A percentile compares a stretch with the other conserved stretches of the same genome.
Evolutionary conservation across 2,113 vertebrate genomes (phyloP).

Genomic region (Scophthalmus maximus): DNA sequence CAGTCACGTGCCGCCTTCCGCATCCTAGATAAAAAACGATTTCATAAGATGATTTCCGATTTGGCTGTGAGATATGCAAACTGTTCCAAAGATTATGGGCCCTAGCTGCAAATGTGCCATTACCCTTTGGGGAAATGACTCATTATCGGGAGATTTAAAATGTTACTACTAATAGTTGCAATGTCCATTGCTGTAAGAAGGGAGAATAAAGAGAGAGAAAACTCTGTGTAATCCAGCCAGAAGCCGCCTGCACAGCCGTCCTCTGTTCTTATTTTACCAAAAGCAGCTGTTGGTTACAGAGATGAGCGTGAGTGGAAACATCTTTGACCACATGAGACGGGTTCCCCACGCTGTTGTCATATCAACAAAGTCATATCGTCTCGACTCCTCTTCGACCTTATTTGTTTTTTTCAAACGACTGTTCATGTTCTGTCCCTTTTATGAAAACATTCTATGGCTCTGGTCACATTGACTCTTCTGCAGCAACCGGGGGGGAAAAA

Average conservation of each 20-base stretch:
- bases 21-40: too few relatives aligned
- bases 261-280: background rate
- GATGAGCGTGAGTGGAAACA: too few relatives aligned
- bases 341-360: too few relatives aligned
- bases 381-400: background rate
- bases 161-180: background rate
- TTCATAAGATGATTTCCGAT: background rate
- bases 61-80: conserved; percentile 20
- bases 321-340: too few relatives aligned
- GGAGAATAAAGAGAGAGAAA: background rate
- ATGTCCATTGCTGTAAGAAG: background rate
- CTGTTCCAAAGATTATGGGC: conserved; percentile 5
- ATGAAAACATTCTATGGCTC: background rate
- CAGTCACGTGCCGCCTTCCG: background rate
- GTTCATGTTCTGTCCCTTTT: conserved; percentile 3
- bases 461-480: background rate
- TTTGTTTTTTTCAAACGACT: conserved; percentile 1
- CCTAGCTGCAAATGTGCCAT: background rate
- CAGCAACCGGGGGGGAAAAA: background rate
- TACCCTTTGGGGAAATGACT: conserved; percentile 1
- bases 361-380: too few relatives aligned
- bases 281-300: too few relatives aligned
- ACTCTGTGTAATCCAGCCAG: background rate
- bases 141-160: background rate
- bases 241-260: too few relatives aligned